Evolutionary conservation across 2,797 vertebrate genomes (phyloP).

Genomic region (Catostomus latipinnis): DNA sequence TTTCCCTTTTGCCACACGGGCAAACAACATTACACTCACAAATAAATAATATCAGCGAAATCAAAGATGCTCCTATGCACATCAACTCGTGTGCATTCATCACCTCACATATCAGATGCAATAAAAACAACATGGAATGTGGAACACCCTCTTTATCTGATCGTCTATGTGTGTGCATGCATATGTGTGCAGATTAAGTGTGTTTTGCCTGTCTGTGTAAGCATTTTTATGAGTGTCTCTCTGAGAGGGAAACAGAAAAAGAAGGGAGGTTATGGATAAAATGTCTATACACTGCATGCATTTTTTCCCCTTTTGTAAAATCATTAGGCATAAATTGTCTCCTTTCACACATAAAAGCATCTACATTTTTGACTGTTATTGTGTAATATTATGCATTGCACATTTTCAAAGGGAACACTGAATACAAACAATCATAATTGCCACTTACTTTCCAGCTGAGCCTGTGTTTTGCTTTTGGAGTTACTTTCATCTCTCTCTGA

Average conservation of each 20-base stretch:
- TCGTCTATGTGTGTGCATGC: constrained; percentile 55
- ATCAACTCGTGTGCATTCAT: constrained; percentile 63
- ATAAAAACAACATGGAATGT: constrained; percentile 66
- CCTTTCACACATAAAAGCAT: no score
- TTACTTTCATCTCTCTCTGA: constrained; percentile 71
- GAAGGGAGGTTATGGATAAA: constrained; percentile 1
- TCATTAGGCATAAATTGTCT: not conserved
- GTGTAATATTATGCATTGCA: constrained; percentile 21
- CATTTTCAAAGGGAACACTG: constrained; percentile 38
- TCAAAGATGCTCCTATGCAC: constrained; percentile 61
- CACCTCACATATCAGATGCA: constrained; percentile 72
- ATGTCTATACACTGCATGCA: not conserved
- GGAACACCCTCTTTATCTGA: constrained; percentile 71
- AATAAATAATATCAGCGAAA: constrained; percentile 76
- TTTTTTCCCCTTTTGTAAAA: constrained; percentile 22
- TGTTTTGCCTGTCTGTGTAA: constrained; percentile 38
- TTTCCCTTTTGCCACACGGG: constrained; percentile 69
- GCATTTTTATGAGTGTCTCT: constrained; percentile 13
- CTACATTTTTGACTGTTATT: not conserved
- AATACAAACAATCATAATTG: constrained; percentile 61
- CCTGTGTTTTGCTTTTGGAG: constrained; percentile 55
- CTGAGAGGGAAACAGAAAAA: constrained; percentile 5
- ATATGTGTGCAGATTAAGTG: constrained; percentile 33
- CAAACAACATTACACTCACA: constrained; percentile 75
- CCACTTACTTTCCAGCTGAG: constrained; percentile 69